phyloP scores from a whole-genome alignment of 2,797 vertebrate genomes.

The Hybognathus amarus region DNA sequence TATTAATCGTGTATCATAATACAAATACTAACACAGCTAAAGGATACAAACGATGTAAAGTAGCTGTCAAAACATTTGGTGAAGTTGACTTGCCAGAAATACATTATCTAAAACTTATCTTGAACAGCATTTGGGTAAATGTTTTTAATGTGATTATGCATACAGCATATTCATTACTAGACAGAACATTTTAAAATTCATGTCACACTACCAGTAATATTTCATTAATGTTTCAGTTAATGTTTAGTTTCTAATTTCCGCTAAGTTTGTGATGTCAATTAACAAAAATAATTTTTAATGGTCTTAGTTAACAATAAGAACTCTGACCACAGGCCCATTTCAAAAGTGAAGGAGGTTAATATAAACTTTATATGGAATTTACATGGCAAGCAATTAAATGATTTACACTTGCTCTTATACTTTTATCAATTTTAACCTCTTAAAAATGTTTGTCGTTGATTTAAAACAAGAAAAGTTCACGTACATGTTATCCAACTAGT shows the following conservation, averaged over 20 bases:
- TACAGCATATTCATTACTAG: background rate
- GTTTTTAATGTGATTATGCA: background rate
- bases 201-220: background rate
- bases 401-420: background rate
- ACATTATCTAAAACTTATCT: background rate
- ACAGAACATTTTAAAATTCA: background rate
- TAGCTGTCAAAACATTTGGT: background rate
- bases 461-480: background rate
- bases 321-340: background rate
- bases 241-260: background rate
- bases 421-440: background rate
- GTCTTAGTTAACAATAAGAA: background rate
- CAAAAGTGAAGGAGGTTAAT: background rate
- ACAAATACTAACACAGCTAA: slow-evolving; percentile 5
- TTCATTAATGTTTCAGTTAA: background rate
- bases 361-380: background rate
- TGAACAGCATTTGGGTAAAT: background rate
- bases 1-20: background rate
- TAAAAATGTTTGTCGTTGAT: background rate
- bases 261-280: background rate
- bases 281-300: background rate
- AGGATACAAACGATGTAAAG: background rate
- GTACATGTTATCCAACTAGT: background rate
- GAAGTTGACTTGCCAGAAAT: background rate
- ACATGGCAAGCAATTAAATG: background rate